phyloP scores from a whole-genome alignment of 2,888 invertebrate species.

The Agrypnus murinus region DNA sequence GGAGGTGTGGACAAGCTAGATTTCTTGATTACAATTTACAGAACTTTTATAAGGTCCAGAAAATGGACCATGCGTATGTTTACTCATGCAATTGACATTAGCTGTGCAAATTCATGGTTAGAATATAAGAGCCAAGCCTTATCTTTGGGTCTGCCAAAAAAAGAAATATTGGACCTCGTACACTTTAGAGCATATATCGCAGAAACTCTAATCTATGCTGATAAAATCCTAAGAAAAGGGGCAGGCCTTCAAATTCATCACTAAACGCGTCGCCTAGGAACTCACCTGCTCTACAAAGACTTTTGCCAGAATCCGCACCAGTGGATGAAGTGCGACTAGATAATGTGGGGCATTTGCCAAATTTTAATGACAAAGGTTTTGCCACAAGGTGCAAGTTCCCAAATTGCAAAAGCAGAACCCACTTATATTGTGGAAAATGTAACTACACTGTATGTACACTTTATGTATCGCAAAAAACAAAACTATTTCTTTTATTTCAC shows the following conservation, averaged over 20 bases:
- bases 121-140: conserved; percentile 46
- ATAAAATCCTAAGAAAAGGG: conserved; percentile 5
- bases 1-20: too few species aligned
- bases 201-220: background rate
- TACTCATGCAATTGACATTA: too few species aligned
- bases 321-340: conserved; percentile 47
- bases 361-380: conserved; percentile 44
- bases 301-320: conserved; percentile 27
- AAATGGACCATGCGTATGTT: too few species aligned
- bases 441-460: conserved; percentile 52
- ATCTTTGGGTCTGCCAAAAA: conserved; percentile 28
- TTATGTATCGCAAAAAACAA: conserved; percentile 10
- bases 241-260: background rate
- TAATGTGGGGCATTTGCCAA: conserved; percentile 52
- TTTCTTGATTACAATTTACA: too few species aligned
- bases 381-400: conserved; percentile 48
- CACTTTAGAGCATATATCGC: conserved; percentile 22
- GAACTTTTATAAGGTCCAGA: background rate
- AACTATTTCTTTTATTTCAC: background rate
- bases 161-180: conserved; percentile 22
- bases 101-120: conserved; percentile 53
- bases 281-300: conserved; percentile 8
- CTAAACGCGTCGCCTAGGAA: background rate
- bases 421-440: conserved; percentile 52
- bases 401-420: conserved; percentile 49